These are phyloP conservation scores for Colletes gigas DNA, from an alignment of 1,140 invertebrate species.

Conservation along the genomic window DNA sequence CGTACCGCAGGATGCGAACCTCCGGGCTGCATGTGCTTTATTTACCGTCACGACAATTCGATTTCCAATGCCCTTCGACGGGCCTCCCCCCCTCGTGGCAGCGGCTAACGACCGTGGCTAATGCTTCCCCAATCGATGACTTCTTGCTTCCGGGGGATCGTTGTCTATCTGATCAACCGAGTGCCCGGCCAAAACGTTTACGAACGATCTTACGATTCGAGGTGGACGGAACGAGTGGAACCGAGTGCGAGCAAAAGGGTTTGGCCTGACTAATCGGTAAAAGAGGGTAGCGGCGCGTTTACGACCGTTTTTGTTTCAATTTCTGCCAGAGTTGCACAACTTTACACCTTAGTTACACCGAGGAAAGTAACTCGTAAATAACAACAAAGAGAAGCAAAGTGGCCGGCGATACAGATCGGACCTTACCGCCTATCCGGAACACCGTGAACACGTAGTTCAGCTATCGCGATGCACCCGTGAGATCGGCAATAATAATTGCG, in stretches of 20 bases:
- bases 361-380: too few species aligned
- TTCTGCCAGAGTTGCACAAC: too few species aligned
- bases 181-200: not conserved
- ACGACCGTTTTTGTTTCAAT: too few species aligned
- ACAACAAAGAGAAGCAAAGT: slow-evolving; percentile 6
- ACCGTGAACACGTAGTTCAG: slow-evolving; percentile 32
- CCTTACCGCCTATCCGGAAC: not conserved
- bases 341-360: too few species aligned
- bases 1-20: slow-evolving; percentile 48
- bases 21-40: slow-evolving; percentile 26
- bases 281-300: too few species aligned
- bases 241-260: too few species aligned
- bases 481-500: slow-evolving; percentile 61
- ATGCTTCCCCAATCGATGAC: slow-evolving; percentile 51
- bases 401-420: slow-evolving; percentile 26
- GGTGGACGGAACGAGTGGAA: too few species aligned
- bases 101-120: slow-evolving; percentile 51
- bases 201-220: not conserved
- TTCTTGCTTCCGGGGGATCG: slow-evolving; percentile 11
- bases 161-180: not conserved
- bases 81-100: not conserved
- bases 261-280: too few species aligned
- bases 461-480: slow-evolving; percentile 54
- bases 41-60: slow-evolving; percentile 46
- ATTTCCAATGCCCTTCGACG: slow-evolving; percentile 47